Base-by-base conservation (phyloP, 2,113 vertebrate genomes). In the Protomyctophum bolini region DNA sequence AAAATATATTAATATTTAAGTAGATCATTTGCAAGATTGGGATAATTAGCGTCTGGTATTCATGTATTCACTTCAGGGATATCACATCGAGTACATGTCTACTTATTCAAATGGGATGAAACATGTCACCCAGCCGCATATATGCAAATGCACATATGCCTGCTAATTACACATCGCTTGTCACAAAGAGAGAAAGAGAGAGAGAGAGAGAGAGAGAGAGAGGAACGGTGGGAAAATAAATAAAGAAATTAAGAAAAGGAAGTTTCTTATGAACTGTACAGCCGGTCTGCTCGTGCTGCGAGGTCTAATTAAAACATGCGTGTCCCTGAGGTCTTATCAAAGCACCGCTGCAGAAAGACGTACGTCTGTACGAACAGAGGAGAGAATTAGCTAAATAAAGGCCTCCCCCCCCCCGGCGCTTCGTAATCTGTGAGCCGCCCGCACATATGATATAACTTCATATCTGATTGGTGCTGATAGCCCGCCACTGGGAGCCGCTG, bases 1-100 rank as follows among this genome's bases (percentile, higher is more conserved):
- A 41, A 41, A 4, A 4, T 1, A 84, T 89, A 94, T 92, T 92
- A 91, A 92, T 91, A 91, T 92, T 92, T 92, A 89, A 91, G 88
- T 78, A 91, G 87, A 91, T 92, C 75, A 88, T 94, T 93, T 94
- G 87, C 88, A 90, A 92, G 87, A 92, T 91, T 91, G 88, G 84
- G 86, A 88, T 93, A 93, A 93, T 93, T 93, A 93, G 83, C 66
- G 62, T 60, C 82, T 91, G 91, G 91, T 91, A 93, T 91, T 92
- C 90, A 92, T 94, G 89, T 88, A 92, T 92, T 92, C 89, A 91
- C 87, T 86, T 92, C 77, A 79, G 89, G 85, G 83, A 92, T 89
- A 90, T 90, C 86, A 90, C 88, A 87, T 85, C 79, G 84, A 88
- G 90, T 41, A 88, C 89, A 91, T 80, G 85, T 92, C 87, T 84